Conservation (phyloP, 2,888 invertebrate species). For the Dorcus parallelipipedus region DNA sequence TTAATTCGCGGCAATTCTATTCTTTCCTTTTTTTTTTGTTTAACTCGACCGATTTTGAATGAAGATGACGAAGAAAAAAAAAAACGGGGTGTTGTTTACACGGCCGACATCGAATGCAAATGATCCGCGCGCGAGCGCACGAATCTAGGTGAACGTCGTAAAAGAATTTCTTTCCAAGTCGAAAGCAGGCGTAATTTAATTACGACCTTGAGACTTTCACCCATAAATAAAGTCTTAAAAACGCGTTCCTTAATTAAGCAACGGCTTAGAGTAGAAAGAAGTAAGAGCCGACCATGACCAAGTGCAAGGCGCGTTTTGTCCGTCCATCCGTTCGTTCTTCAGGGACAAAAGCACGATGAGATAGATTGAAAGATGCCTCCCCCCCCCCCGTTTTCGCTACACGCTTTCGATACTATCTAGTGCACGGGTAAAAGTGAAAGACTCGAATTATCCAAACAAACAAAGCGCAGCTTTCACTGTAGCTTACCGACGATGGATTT, state of each 20-base stretch:
- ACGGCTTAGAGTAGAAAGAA: background rate
- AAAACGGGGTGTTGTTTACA: too few relatives aligned
- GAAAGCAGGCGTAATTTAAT: too few relatives aligned
- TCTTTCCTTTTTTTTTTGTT: conserved; percentile 2
- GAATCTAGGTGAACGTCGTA: conserved; percentile 6
- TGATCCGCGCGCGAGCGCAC: conserved; percentile 3
- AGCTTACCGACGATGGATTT: background rate
- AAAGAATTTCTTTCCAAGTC: too few relatives aligned
- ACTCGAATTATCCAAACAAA: conserved; percentile 30
- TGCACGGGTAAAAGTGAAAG: conserved; percentile 41
- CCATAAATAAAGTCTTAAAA: too few relatives aligned
- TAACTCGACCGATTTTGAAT: too few relatives aligned
- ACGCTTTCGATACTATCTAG: conserved; percentile 39
- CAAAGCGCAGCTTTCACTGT: conserved; percentile 36
- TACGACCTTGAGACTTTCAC: too few relatives aligned
- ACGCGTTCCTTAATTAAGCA: too few relatives aligned
- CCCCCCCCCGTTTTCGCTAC: conserved; percentile 23
- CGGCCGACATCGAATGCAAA: conserved; percentile 14
- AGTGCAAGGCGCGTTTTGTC: background rate
- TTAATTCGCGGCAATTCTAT: conserved; percentile 7
- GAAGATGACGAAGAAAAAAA: too few relatives aligned
- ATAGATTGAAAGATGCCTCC: too few relatives aligned
- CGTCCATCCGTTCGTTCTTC: background rate
- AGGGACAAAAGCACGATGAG: too few relatives aligned
- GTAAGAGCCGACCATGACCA: background rate